Base-by-base conservation (phyloP, 2,888 invertebrate species). In the Sisyra nigra region DNA sequence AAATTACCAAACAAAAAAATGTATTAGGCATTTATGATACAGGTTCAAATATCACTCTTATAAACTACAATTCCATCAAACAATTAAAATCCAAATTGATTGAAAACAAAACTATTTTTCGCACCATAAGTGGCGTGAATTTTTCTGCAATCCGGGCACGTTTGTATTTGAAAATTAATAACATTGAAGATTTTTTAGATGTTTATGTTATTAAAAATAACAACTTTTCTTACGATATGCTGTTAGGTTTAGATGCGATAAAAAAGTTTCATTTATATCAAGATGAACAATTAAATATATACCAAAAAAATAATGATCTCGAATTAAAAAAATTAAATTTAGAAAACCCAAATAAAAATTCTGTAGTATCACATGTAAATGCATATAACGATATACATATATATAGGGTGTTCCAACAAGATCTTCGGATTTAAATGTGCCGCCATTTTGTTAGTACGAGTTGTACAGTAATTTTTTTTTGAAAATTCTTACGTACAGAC, bases 171-270 rank as follows among this genome's bases (percentile, higher is more conserved):
- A 39, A 43, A 36, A 45, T 40, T 33, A 40, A 35, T 2, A 43
- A 36, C 8, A 13, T 43, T 30, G 36, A 35, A 40, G 32, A 43
- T 18, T 9, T 7, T 29, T 3, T 40, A 30, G 40, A 40, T 11
- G 37, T 35, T 19, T 42, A 42, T 29, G 37, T 45, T 8, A 14
- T 45, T 17, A 35, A 36, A 41, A 47, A 50, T 42, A 32, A 50
- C 46, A 47, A 50, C 38, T 51, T 50, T 32, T 31, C 51, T 30
- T 49, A 52, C 46, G 49, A 52, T 39, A 47, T 53, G 24, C 6
- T 53, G 6, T 45, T 53, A 5, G 52, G 52, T 34, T 42, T 54
- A 44, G 53, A 54, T 44, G 44, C 44, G 0, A 51, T 53, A 44
- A 42, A 44, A 36, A 45, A 48, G 31, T 52, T 51, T 24, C 47